A percentile compares a stretch with the other conserved stretches of the same genome.
Evolutionary conservation across 2,888 invertebrate species (phyloP).

Genomic region (Antheraea yamamai): DNA sequence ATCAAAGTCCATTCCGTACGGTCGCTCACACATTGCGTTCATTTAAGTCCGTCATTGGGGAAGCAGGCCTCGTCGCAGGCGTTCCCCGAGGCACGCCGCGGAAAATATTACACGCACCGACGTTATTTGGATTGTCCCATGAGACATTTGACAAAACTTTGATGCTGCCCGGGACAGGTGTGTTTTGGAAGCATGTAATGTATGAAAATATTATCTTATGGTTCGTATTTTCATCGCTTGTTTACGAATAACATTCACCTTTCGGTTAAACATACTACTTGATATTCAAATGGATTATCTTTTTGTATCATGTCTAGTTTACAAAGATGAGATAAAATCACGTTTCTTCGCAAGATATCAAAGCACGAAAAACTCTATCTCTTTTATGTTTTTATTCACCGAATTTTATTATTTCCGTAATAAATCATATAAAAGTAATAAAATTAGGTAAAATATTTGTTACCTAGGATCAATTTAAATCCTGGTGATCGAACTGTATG

Average conservation of each 20-base stretch:
- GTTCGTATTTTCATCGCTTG: conserved; percentile 1
- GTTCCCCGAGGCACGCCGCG: conserved; percentile 38
- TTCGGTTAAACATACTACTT: neutral
- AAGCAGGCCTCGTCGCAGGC: conserved; percentile 21
- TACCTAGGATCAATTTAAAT: too few relatives aligned
- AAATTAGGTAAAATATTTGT: too few relatives aligned
- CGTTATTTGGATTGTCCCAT: conserved; percentile 58
- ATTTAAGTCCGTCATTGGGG: conserved; percentile 32
- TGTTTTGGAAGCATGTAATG: conserved; percentile 14
- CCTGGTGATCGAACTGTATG: too few relatives aligned
- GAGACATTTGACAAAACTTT: conserved; percentile 62
- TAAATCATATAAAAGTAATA: too few relatives aligned
- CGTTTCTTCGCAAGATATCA: too few relatives aligned
- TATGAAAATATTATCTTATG: conserved; percentile 20
- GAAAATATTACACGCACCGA: conserved; percentile 60
- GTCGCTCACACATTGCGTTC: conserved; percentile 32
- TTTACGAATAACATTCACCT: neutral
- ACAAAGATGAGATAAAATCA: neutral
- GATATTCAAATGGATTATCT: neutral
- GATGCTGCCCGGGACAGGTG: conserved; percentile 32
- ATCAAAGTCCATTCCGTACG: conserved; percentile 1
- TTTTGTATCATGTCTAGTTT: neutral
- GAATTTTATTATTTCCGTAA: too few relatives aligned
- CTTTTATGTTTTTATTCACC: too few relatives aligned
- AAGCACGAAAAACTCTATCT: too few relatives aligned